phyloP scores from a whole-genome alignment of 2,797 vertebrate species.

The Cygnus olor region DNA sequence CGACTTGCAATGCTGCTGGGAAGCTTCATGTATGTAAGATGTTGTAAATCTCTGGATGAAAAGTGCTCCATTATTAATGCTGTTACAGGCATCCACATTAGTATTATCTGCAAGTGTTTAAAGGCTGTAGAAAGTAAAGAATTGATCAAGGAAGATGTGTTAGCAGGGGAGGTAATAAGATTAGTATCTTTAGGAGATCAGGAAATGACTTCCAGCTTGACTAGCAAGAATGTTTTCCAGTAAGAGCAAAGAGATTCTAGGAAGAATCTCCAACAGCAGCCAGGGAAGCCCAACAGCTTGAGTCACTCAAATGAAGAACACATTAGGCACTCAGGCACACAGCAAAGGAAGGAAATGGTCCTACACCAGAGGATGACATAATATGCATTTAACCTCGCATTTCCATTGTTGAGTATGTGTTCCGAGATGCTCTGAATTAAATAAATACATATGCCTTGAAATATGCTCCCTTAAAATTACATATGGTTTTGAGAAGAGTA shows the following conservation, averaged over 20 bases:
- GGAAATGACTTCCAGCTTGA: slow-evolving; percentile 51
- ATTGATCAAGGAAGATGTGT: background rate
- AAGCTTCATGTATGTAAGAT: slow-evolving; percentile 20
- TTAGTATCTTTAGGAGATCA: slow-evolving; percentile 41
- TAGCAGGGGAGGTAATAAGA: slow-evolving; percentile 27
- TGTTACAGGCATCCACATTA: background rate
- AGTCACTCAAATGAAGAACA: slow-evolving; percentile 55
- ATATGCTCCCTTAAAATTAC: slow-evolving; percentile 34
- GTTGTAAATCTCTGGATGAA: background rate
- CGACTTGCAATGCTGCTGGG: slow-evolving; percentile 17
- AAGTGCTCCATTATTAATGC: slow-evolving; percentile 26
- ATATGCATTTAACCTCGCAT: slow-evolving; percentile 29
- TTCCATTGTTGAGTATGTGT: slow-evolving; percentile 41
- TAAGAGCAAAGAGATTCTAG: slow-evolving; percentile 44
- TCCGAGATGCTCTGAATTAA: slow-evolving; percentile 14
- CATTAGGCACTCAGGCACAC: slow-evolving; percentile 14
- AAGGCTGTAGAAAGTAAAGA: slow-evolving; percentile 13
- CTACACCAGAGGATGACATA: slow-evolving; percentile 41
- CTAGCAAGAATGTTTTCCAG: slow-evolving; percentile 17
- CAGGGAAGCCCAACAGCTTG: slow-evolving; percentile 31
- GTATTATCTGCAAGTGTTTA: slow-evolving; percentile 13
- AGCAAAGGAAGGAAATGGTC: slow-evolving; percentile 63
- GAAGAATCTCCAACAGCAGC: slow-evolving; percentile 52
- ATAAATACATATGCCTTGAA: slow-evolving; percentile 41
- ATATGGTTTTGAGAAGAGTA: slow-evolving; percentile 27